Evolutionary conservation across 2,113 vertebrate genomes (phyloP), one percentile per base, ranked within the genome.

Genomic region (Ctenodactylus gundi): DNA sequence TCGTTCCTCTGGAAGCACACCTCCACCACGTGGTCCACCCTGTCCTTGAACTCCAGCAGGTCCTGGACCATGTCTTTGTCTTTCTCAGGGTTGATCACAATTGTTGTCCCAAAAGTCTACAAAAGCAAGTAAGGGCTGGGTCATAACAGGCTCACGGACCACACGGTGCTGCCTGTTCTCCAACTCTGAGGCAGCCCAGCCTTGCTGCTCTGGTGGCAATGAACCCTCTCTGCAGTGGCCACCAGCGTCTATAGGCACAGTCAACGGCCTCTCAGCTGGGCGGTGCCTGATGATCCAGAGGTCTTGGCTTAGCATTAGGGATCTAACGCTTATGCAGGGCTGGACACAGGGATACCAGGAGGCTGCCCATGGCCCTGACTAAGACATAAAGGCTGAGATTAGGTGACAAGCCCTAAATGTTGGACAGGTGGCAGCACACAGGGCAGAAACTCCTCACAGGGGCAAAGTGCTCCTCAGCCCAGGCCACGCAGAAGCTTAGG

Each of bases 21-120:
- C 94, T 98, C 98, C 72, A 98, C 98, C 96, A 99, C 98, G 67
- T 98, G 98, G 97, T 99, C 98, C 95, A 99, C 98, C 91, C 98
- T 98, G 97, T 99, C 98, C 97, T 99, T 99, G 96, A 99, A 99
- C 96, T 99, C 98, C 97, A 99, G 97, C 89, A 99, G 98, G 84
- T 99, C 98, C 96, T 99, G 98, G 44, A 99, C 98, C 98, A 99
- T 99, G 95, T 99, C 98, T 95, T 99, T 99, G 95, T 99, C 98
- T 68, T 99, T 99, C 96, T 99, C 98, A 92, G 98, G 98, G 85
- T 98, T 99, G 96, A 99, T 98, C 95, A 99, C 98, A 87, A 99
- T 98, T 31, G 98, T 98, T 94, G 98, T 98, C 92, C 98, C 98
- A 97, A 98, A 99, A 92, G 97, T 98, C 98, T 99, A 93, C 84